Conservation (phyloP, 2,113 vertebrate species). For the Xyrauchen texanus region DNA sequence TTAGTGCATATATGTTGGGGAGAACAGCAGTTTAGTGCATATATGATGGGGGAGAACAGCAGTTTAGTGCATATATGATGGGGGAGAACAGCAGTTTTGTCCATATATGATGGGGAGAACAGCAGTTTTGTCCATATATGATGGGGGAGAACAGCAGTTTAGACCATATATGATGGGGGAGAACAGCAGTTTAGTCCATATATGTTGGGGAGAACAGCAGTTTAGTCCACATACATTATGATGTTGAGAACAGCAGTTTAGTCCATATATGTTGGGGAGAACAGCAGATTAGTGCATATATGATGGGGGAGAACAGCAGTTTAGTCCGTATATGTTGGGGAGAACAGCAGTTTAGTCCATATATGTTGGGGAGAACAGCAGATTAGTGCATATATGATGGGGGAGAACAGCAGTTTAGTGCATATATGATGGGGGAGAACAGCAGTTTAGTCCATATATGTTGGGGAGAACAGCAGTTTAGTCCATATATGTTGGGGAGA, state of each 20-base stretch:
- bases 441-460: neutral
- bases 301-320: too few relatives aligned
- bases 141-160: neutral
- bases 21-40: too few relatives aligned
- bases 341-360: neutral
- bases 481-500: too few relatives aligned
- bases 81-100: neutral
- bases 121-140: neutral
- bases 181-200: too few relatives aligned
- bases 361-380: neutral
- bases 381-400: neutral
- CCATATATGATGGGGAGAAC: neutral
- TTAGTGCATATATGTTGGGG: too few relatives aligned
- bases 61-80: neutral
- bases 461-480: too few relatives aligned
- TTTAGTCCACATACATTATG: neutral
- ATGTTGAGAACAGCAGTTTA: too few relatives aligned
- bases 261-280: neutral
- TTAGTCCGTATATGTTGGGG: too few relatives aligned
- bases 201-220: neutral
- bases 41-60: too few relatives aligned
- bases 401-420: neutral
- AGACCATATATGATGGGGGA: too few relatives aligned
- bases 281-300: neutral
- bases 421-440: neutral